A percentile compares a stretch with the other conserved stretches of the same genome.
Conservation (phyloP, 2,797 vertebrate species). For the Limnodromus scolopaceus region DNA sequence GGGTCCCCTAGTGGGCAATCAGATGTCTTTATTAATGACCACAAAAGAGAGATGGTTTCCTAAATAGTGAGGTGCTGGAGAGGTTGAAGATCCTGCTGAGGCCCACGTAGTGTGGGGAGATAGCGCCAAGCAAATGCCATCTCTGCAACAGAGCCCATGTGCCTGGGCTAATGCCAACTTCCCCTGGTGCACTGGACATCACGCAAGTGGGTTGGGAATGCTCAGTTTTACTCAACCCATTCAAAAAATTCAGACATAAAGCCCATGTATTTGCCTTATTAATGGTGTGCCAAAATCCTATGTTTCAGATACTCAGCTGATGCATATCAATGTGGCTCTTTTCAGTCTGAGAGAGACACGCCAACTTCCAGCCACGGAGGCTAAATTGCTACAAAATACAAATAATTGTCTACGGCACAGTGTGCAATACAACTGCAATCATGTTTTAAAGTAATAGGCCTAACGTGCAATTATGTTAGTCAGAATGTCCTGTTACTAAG, state of each 20-base stretch:
- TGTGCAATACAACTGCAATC: neutral
- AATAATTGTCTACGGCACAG: neutral
- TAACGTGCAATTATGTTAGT: neutral
- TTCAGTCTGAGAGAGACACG: neutral
- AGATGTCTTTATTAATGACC: neutral
- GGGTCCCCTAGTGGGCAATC: neutral
- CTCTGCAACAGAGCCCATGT: fast-evolving
- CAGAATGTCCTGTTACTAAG: neutral
- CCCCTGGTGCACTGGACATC: neutral
- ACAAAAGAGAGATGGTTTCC: neutral
- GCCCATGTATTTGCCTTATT: neutral
- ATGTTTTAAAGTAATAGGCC: neutral
- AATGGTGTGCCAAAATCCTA: neutral
- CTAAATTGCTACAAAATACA: neutral
- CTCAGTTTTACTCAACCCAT: neutral
- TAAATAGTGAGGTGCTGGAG: neutral
- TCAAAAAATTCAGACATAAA: neutral
- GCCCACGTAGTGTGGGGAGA: fast-evolving
- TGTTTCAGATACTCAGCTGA: neutral
- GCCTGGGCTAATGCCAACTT: neutral
- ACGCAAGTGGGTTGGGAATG: neutral
- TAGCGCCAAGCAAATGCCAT: neutral
- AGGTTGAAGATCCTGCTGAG: neutral
- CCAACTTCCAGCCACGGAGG: neutral
- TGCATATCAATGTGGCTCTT: neutral